Evolutionary conservation across 2,888 invertebrate species (phyloP).

Genomic region (Acanthosoma haemorrhoidale): DNA sequence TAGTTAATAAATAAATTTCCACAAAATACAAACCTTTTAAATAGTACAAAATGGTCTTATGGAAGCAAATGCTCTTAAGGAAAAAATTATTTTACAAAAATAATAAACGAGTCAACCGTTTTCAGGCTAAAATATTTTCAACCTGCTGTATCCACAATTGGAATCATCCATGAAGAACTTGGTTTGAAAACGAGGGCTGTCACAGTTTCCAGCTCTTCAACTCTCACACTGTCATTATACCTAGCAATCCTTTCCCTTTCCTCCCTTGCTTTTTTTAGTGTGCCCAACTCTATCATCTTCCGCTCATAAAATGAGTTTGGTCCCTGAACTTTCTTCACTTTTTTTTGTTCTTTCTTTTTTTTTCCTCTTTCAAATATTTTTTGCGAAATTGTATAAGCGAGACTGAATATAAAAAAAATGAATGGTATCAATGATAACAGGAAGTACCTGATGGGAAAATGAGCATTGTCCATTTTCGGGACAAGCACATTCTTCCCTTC

Average conservation of each 20-base stretch:
- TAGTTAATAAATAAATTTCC: too few relatives aligned
- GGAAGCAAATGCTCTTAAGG: too few relatives aligned
- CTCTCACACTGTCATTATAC: conserved; percentile 31
- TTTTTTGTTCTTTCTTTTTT: conserved; percentile 7
- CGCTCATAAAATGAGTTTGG: conserved; percentile 38
- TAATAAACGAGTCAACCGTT: too few relatives aligned
- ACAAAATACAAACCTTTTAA: too few relatives aligned
- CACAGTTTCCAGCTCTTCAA: conserved; percentile 34
- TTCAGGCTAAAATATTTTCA: too few relatives aligned
- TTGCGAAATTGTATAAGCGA: conserved; percentile 30
- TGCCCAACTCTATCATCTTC: conserved; percentile 37
- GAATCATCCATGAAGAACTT: conserved; percentile 29
- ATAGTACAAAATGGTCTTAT: too few relatives aligned
- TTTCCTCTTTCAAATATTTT: conserved; percentile 30
- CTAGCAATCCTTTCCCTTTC: conserved; percentile 31
- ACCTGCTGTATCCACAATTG: conserved; percentile 15
- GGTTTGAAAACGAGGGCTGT: conserved; percentile 37
- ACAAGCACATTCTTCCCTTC: background rate
- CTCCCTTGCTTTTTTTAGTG: conserved; percentile 33
- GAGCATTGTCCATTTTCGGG: background rate
- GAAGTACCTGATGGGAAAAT: conserved; percentile 16
- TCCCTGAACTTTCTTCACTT: conserved; percentile 25
- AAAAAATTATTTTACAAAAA: too few relatives aligned
- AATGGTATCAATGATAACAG: conserved; percentile 29
- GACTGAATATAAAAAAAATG: conserved; percentile 9